phyloP scores from a whole-genome alignment of 2,888 invertebrate species.

The Drosophila setosimentum region DNA sequence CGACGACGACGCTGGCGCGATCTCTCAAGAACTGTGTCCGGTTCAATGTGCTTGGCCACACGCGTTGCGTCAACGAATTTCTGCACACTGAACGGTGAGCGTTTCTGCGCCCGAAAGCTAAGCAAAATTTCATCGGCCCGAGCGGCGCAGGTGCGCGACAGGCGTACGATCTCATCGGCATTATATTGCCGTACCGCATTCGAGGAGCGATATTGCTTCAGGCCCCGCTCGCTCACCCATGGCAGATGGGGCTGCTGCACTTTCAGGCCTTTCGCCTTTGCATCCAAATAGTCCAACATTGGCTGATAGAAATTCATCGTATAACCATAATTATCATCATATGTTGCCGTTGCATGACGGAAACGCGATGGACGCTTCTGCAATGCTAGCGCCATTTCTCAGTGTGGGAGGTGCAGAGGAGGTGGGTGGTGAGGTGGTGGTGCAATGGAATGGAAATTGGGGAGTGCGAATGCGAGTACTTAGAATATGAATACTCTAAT shows the following conservation, averaged over 20 bases:
- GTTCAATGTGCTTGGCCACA: constrained; percentile 85
- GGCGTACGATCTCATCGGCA: constrained; percentile 88
- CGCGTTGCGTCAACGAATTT: constrained; percentile 87
- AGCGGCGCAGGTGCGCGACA: constrained; percentile 89
- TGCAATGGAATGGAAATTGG: constrained; percentile 18
- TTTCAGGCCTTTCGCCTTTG: constrained; percentile 86
- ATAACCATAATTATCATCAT: constrained; percentile 93
- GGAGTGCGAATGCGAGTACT: constrained; percentile 11
- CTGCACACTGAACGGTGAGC: constrained; percentile 86
- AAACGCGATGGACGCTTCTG: constrained; percentile 80
- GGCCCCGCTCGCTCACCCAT: constrained; percentile 90
- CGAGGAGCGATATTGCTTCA: constrained; percentile 89
- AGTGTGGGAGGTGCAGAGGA: neutral
- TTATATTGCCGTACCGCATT: constrained; percentile 89
- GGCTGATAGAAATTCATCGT: constrained; percentile 94
- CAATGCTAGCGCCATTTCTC: constrained; percentile 84
- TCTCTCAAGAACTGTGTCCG: constrained; percentile 85
- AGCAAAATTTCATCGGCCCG: constrained; percentile 89
- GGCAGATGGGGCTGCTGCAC: constrained; percentile 88
- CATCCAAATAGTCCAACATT: constrained; percentile 93
- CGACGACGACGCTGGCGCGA: constrained; percentile 85
- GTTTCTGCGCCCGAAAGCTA: constrained; percentile 84
- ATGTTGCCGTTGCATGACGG: constrained; percentile 87
- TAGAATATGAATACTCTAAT: constrained; percentile 65
- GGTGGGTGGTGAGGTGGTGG: neutral